Conservation (phyloP, 2,797 vertebrate species). For the Allobates femoralis region DNA sequence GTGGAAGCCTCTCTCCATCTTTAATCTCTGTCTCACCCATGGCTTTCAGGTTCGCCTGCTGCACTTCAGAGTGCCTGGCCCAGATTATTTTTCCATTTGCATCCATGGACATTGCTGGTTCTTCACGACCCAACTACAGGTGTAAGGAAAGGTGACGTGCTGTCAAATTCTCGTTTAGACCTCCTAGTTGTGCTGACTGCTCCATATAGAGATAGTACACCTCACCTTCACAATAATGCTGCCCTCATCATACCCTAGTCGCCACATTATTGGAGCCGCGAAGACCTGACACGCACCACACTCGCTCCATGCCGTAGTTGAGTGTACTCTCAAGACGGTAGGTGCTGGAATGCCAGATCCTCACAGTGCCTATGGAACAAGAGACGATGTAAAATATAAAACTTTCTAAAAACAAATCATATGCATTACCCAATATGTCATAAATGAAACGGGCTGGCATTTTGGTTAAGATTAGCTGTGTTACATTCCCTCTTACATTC, state of each 20-base stretch:
- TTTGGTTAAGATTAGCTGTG: too few relatives aligned
- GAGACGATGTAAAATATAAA: background rate
- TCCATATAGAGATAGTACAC: too few relatives aligned
- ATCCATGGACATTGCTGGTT: conserved; percentile 99
- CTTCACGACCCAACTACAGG: conserved; percentile 91
- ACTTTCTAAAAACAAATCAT: background rate
- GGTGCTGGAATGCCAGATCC: conserved; percentile 98
- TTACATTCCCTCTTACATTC: too few relatives aligned
- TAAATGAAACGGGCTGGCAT: too few relatives aligned
- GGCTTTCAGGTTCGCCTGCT: conserved; percentile 97
- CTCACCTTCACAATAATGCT: conserved; percentile 98
- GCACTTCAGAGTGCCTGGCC: conserved; percentile 97
- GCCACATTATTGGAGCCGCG: conserved; percentile 96
- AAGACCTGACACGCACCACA: conserved; percentile 95
- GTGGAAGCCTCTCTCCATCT: conserved; percentile 92
- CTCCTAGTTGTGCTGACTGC: too few relatives aligned
- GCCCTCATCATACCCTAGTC: conserved; percentile 94
- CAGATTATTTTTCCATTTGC: conserved; percentile 97
- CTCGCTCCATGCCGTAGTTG: conserved; percentile 97
- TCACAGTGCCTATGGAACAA: conserved; percentile 85
- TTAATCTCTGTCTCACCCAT: conserved; percentile 98
- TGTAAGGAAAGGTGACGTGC: background rate
- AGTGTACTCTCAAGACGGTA: conserved; percentile 95
- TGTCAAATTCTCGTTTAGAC: background rate
- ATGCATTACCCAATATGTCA: too few relatives aligned